Percentiles rank a stretch among this genome's conserved stretches.
Evolutionary conservation across 1,140 invertebrate species (phyloP).

Genomic region (Phortica variegata): DNA sequence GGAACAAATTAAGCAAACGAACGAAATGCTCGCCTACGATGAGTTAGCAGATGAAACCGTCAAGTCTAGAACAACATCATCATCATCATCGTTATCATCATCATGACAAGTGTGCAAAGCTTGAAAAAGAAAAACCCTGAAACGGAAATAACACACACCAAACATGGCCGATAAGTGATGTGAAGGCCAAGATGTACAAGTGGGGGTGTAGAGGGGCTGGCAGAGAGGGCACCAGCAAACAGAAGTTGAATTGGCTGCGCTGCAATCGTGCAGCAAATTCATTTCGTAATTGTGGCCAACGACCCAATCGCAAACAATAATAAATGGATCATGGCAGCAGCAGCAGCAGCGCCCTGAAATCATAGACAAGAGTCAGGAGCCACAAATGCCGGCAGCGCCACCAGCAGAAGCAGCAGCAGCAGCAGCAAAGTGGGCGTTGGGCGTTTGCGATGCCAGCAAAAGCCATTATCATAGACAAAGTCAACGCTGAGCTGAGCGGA

Average conservation of each 20-base stretch:
- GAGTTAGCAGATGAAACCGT: not conserved
- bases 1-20: slow-evolving; percentile 4
- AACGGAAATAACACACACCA: slow-evolving; percentile 10
- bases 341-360: slow-evolving; percentile 25
- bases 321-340: slow-evolving; percentile 32
- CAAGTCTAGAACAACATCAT: not conserved
- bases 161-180: slow-evolving; percentile 22
- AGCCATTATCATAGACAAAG: no score
- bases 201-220: not conserved
- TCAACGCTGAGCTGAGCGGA: slow-evolving; percentile 6
- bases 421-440: no score
- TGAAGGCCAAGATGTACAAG: not conserved
- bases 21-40: no score
- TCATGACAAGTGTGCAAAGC: no score
- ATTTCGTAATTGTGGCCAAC: slow-evolving; percentile 53
- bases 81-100: no score
- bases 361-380: no score
- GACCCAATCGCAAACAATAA: slow-evolving; percentile 49
- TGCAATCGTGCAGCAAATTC: slow-evolving; percentile 33
- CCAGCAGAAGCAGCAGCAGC: slow-evolving; percentile 1
- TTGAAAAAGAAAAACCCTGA: not conserved
- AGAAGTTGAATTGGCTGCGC: slow-evolving; percentile 13
- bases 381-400: no score
- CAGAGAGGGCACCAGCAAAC: slow-evolving; percentile 10
- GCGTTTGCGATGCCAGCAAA: no score